Evolutionary conservation across 2,888 invertebrate genomes (phyloP).

Genomic region (Tipula vernalis): DNA sequence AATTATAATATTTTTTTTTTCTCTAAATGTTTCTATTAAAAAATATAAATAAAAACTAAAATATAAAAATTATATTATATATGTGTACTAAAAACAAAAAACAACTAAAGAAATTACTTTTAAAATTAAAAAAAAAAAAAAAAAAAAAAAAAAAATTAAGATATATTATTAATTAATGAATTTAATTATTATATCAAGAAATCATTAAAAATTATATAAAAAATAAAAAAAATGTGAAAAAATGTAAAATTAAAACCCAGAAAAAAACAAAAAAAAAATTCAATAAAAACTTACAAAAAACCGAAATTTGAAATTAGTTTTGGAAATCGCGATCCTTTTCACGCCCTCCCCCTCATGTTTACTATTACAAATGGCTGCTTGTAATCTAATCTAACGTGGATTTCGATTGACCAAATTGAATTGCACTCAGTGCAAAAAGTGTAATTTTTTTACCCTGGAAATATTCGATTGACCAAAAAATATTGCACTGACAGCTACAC

Average conservation of each 20-base stretch:
- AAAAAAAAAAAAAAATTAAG: background rate
- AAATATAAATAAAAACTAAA: background rate
- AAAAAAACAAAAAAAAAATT: background rate
- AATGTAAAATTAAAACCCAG: background rate
- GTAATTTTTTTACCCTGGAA: too few relatives aligned
- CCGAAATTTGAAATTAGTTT: background rate
- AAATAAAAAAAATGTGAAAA: background rate
- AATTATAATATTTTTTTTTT: background rate
- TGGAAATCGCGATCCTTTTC: background rate
- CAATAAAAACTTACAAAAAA: slow-evolving; percentile 1
- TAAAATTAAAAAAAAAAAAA: background rate
- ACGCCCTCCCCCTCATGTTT: too few relatives aligned
- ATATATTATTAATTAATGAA: background rate
- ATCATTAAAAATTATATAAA: background rate
- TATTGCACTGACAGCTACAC: too few relatives aligned
- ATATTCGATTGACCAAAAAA: too few relatives aligned
- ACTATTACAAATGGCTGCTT: too few relatives aligned
- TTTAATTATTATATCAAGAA: background rate
- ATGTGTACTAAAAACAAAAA: background rate
- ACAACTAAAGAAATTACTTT: background rate
- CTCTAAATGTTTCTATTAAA: background rate
- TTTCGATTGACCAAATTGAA: too few relatives aligned
- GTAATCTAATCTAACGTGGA: too few relatives aligned
- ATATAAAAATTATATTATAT: background rate
- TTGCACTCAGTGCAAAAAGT: too few relatives aligned